These are phyloP conservation scores for Columba livia DNA, from an alignment of 2,113 vertebrate species.

Conservation along the genomic window DNA sequence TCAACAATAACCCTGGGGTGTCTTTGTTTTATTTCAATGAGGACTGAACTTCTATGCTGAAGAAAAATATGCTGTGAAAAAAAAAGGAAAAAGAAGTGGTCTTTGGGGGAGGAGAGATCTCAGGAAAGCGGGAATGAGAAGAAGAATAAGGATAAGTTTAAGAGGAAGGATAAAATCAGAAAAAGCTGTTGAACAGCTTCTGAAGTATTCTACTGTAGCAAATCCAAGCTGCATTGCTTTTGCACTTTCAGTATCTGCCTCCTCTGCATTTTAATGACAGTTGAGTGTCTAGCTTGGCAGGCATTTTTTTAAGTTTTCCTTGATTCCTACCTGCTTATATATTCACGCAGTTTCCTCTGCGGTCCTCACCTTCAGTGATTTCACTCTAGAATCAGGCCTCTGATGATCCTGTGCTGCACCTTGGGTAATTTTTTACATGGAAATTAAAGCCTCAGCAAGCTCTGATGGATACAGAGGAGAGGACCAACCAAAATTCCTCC, in stretches of 20 bases:
- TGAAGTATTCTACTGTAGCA: not conserved
- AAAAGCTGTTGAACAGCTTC: not conserved
- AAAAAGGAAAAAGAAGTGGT: not conserved
- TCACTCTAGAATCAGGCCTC: not conserved
- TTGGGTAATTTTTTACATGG: not conserved
- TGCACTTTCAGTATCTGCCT: not conserved
- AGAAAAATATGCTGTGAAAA: not conserved
- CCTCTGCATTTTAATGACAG: not conserved
- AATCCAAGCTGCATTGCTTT: not conserved
- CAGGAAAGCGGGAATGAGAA: not conserved
- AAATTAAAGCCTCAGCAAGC: not conserved
- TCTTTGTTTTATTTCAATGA: constrained; percentile 29
- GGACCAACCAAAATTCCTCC: not conserved
- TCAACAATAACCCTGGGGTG: not conserved
- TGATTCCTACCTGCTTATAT: not conserved
- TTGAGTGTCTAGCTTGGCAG: not conserved
- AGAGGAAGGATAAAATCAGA: not conserved
- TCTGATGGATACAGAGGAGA: not conserved
- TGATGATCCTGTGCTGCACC: not conserved
- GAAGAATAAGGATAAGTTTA: not conserved
- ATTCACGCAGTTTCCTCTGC: not conserved
- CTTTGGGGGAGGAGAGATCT: not conserved
- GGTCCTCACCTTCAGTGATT: not conserved
- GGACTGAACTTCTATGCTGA: not conserved
- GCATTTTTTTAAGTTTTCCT: not conserved